These are phyloP conservation scores for Lepilemur septentrionalis DNA, from an alignment of 2,797 vertebrate genomes.

Conservation along the genomic window DNA sequence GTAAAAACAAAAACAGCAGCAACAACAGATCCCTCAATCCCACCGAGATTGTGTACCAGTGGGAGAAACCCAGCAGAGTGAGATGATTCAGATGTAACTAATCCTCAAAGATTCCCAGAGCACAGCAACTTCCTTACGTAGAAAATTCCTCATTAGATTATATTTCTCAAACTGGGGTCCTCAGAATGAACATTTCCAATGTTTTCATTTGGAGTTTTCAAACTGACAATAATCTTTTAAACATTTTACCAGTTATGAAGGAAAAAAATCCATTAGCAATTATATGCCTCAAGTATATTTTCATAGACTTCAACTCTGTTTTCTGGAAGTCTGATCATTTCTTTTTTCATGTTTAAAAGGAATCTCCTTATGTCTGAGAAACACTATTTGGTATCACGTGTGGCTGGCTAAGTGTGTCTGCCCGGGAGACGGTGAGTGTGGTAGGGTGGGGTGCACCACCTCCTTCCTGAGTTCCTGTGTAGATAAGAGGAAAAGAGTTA, in stretches of 20 bases:
- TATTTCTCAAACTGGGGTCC: background rate
- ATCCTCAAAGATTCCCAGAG: background rate
- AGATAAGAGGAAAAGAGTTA: background rate
- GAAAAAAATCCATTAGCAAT: background rate
- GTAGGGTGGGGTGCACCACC: background rate
- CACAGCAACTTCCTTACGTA: background rate
- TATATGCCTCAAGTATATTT: background rate
- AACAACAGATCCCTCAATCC: background rate
- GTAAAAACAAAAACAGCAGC: background rate
- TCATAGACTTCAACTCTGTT: background rate
- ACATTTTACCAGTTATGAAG: background rate
- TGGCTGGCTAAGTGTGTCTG: background rate
- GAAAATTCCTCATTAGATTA: background rate
- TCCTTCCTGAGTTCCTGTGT: too few species aligned
- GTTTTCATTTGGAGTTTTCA: background rate
- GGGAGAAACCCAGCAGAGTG: background rate
- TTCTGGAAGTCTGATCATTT: background rate
- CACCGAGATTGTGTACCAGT: background rate
- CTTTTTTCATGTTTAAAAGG: background rate
- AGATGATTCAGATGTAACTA: background rate
- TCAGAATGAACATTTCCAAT: background rate
- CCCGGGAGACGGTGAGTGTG: accelerated
- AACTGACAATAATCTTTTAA: background rate
- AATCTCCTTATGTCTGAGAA: background rate
- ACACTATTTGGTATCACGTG: too few species aligned